These are phyloP conservation scores for Lepilemur ruficaudatus DNA, from an alignment of 2,797 vertebrate genomes.

Conservation along the genomic window DNA sequence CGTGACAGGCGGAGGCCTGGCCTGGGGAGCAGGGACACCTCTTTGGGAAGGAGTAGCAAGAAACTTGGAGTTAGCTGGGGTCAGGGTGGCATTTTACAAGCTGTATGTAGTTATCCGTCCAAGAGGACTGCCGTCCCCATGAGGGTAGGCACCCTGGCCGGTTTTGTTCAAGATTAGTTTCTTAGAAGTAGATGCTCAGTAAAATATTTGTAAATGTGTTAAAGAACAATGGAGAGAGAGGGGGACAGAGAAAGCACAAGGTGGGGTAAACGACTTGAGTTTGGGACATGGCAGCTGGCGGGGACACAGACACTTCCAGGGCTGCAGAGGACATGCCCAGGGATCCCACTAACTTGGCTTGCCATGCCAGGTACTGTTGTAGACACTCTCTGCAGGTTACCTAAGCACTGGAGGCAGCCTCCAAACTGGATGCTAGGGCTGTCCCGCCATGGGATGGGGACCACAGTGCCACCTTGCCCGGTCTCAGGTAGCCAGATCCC, in stretches of 20 bases:
- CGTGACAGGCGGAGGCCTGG: not conserved
- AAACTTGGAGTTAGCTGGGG: not conserved
- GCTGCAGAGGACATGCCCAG: not conserved
- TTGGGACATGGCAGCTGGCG: not conserved
- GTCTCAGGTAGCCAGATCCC: not conserved
- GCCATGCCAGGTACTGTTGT: not conserved
- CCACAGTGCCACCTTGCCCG: not conserved
- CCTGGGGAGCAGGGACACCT: not conserved
- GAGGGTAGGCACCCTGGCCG: not conserved
- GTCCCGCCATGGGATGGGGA: not conserved
- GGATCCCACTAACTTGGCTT: not conserved
- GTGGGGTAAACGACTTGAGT: not conserved
- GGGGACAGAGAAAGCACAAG: not conserved
- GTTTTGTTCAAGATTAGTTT: not conserved
- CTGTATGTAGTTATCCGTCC: not conserved
- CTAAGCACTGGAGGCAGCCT: not conserved
- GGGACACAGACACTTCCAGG: not conserved
- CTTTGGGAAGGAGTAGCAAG: not conserved
- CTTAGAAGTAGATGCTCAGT: not conserved
- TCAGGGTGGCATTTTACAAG: not conserved
- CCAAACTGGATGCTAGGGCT: not conserved
- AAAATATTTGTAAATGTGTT: not conserved
- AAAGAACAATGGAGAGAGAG: not conserved
- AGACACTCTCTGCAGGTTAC: not conserved
- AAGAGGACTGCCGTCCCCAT: not conserved